Evolutionary conservation across 2,797 vertebrate species (phyloP), one percentile per base, ranked within the genome.

Genomic region (Hippocampus kuda): DNA sequence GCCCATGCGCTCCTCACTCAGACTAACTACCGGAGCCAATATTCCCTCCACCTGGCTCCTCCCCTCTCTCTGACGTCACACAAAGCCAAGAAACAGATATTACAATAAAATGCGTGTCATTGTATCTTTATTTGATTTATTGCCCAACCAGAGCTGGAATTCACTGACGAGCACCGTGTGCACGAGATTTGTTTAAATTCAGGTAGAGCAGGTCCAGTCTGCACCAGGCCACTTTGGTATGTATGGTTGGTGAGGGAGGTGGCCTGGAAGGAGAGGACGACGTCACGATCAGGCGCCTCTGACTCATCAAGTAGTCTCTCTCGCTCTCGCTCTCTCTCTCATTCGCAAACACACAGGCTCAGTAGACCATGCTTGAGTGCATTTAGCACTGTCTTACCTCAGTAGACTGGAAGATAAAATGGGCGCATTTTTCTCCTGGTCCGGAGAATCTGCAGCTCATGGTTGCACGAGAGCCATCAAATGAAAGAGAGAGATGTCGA

Each of bases 211-310:
- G 62, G 62, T 64, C 62, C n/a, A n/a, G 5, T 24, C 1, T 24
- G 4, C 20, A 42, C 22, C 22, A n/a, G 41, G 62, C 24, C 63
- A 65, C 12, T 65, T 27, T 65, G 42, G 30, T 30, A 65, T 46
- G n/a, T 26, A 65, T 46, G 1, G 46, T 26, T 26, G 64, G 68
- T 18, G 53, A 65, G 24, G 1, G 46, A 63, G 66, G 78, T 66
- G 84, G 83, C 78, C 72, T 70, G 75, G 70, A 54, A 70, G 73
- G 46, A 68, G 13, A 76, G 77, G 66, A 57, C 87, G 83, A 82
- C 81, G 16, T 89, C 84, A 85, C 79, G 81, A 73, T 83, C 84
- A 82, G 66, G 72, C 74, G 83, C 68, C 68, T 81, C 73, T 89
- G 87, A 89, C 75, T 88, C 86, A 86, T 82, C 83, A 78, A 78